Conservation (phyloP, 2,888 invertebrate genomes). For the Melanostoma mellinum region DNA sequence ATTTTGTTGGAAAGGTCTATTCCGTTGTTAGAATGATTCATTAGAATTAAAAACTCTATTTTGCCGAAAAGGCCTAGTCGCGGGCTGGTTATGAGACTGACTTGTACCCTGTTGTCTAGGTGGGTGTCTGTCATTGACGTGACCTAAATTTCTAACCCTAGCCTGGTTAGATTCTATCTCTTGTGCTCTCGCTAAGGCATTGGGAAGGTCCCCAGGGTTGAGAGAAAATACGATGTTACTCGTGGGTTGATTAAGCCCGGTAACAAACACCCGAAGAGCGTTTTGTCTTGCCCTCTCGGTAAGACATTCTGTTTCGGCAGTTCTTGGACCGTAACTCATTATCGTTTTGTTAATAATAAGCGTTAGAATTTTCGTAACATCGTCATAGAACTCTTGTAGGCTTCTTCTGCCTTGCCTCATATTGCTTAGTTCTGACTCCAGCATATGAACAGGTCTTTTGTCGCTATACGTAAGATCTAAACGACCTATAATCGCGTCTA, state of each 20-base stretch:
- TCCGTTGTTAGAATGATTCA: not conserved
- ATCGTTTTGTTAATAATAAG: constrained; percentile 11
- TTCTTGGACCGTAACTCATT: constrained; percentile 6
- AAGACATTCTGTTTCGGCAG: constrained; percentile 5
- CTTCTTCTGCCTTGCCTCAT: not conserved
- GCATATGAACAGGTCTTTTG: constrained; percentile 10
- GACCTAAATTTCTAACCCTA: not conserved
- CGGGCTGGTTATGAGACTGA: not conserved
- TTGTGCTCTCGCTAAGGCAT: constrained; percentile 17
- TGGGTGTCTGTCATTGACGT: not conserved
- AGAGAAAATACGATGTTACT: constrained; percentile 6
- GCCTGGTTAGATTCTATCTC: constrained; percentile 9
- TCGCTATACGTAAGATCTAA: constrained; percentile 13
- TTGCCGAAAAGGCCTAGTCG: constrained; percentile 7
- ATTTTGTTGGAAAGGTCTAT: not conserved
- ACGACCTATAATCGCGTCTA: constrained; percentile 18
- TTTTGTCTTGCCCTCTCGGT: constrained; percentile 6
- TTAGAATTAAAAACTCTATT: not conserved
- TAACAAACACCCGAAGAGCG: not conserved
- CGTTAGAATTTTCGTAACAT: constrained; percentile 8
- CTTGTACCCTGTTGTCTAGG: not conserved
- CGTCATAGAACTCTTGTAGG: constrained; percentile 10
- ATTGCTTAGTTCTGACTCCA: constrained; percentile 7
- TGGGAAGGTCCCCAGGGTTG: constrained; percentile 13
- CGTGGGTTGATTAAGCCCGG: not conserved